These are phyloP conservation scores for Chloromyia formosa DNA, from an alignment of 2,888 invertebrate species.

Conservation along the genomic window DNA sequence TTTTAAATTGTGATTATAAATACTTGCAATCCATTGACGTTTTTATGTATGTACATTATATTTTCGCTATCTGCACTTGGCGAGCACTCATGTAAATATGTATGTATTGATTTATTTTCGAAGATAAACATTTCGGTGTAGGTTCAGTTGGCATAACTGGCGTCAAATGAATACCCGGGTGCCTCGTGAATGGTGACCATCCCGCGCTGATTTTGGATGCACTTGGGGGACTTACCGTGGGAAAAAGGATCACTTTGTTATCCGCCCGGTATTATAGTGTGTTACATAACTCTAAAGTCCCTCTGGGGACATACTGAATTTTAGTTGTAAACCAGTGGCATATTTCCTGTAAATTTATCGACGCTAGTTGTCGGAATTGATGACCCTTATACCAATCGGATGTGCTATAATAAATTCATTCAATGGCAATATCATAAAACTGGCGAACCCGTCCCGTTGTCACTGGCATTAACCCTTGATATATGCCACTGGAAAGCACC, in stretches of 20 bases:
- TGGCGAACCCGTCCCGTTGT: background rate
- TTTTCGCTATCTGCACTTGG: too few relatives aligned
- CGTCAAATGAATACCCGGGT: conserved; percentile 25
- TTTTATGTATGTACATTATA: too few relatives aligned
- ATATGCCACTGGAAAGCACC: too few relatives aligned
- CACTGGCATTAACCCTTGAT: conserved; percentile 1
- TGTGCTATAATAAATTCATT: conserved; percentile 14
- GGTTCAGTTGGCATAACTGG: conserved; percentile 17
- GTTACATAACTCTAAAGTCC: conserved; percentile 4
- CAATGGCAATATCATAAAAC: conserved; percentile 4
- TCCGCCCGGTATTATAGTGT: conserved; percentile 11
- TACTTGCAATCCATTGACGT: too few relatives aligned
- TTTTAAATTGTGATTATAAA: too few relatives aligned
- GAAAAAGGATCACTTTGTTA: background rate
- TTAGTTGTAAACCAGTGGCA: conserved; percentile 39
- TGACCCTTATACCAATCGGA: conserved; percentile 25
- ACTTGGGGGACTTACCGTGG: background rate
- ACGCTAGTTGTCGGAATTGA: conserved; percentile 43
- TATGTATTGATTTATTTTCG: conserved; percentile 15
- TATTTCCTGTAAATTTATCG: conserved; percentile 43
- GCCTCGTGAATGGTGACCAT: conserved; percentile 12
- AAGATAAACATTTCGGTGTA: conserved; percentile 19
- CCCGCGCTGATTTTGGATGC: background rate
- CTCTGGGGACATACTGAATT: conserved; percentile 5
- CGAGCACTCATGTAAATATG: too few relatives aligned